phyloP scores from a whole-genome alignment of 1,140 invertebrate genomes.

The Trachymyrmex cornetzi region DNA sequence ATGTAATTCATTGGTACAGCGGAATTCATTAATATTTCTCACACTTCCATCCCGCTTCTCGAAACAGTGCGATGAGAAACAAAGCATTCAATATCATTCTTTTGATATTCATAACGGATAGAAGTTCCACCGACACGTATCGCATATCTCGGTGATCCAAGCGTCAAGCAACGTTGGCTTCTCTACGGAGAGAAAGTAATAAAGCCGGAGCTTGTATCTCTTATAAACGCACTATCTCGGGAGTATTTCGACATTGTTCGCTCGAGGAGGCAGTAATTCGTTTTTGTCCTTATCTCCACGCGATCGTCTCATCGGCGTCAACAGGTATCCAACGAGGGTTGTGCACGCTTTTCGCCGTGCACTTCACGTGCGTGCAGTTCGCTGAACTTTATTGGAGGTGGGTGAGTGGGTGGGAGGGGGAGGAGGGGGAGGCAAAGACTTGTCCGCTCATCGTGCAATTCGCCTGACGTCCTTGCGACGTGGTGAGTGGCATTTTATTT shows the following conservation, averaged over 20 bases:
- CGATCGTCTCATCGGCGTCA: conserved; percentile 57
- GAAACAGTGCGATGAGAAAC: background rate
- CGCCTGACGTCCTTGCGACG: conserved; percentile 6
- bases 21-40: conserved; percentile 24
- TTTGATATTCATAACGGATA: conserved; percentile 16
- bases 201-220: conserved; percentile 20
- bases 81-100: conserved; percentile 20
- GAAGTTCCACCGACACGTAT: background rate
- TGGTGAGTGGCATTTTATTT: conserved; percentile 62
- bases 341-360: background rate
- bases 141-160: background rate
- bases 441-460: conserved; percentile 16
- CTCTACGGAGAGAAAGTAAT: conserved; percentile 1
- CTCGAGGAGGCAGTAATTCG: conserved; percentile 54
- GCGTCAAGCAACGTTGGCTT: background rate
- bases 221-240: conserved; percentile 8
- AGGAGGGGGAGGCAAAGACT: background rate
- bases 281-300: background rate
- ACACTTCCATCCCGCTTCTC: background rate
- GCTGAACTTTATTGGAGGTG: background rate
- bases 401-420: no score
- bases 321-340: conserved; percentile 57
- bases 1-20: background rate
- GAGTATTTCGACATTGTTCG: conserved; percentile 33
- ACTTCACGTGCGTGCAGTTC: conserved; percentile 8